Base-by-base conservation (phyloP, 2,888 invertebrate genomes). In the Tholera decimalis region DNA sequence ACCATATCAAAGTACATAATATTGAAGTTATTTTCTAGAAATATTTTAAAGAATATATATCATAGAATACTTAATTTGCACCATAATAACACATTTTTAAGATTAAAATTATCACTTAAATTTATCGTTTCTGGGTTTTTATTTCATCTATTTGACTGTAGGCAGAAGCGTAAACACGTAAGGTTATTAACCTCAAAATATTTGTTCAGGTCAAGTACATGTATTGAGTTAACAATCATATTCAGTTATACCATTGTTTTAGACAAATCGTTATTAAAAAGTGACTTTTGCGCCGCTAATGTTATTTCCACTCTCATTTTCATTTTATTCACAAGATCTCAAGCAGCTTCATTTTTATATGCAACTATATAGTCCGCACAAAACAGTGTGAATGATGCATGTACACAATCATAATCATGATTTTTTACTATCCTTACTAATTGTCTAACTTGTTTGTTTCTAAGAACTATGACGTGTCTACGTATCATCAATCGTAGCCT, bases 381-480 rank as follows among this genome's bases (percentile, higher is more conserved):
- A 72, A 69, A 75, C 47, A 53, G 56, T 75, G 70, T 68, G 61
- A 72, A 51, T n/a, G 3, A 41, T 46, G 22, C 7, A 9, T 53
- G 44, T 47, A 28, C 20, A 37, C 44, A 39, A 53, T 59, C 24
- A 56, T 53, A 24, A 35, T 71, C 26, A 39, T 30, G 11, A 49
- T 1, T 51, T 71, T 76, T 76, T 73, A 70, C 13, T 18, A 35
- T 24, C 33, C 13, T 15, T 46, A 39, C 47, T 44, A 73, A 73
- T 71, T 77, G 18, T 56, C 22, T 37, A 49, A 51, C 61, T 41
- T 30, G 39, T 69, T 6, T 53, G 39, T 35, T 64, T 30, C 72
- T 30, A 8, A 58, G 64, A 71, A 73, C 50, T 44, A 47, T 73
- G 46, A 64, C 73, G 65, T 72, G 59, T 39, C 43, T 53, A 1